A percentile compares a stretch with the other conserved stretches of the same genome.
Evolutionary conservation across 64 coral and sea anemone genomes (phyloP).

Genomic region (Trachythela sp.): DNA sequence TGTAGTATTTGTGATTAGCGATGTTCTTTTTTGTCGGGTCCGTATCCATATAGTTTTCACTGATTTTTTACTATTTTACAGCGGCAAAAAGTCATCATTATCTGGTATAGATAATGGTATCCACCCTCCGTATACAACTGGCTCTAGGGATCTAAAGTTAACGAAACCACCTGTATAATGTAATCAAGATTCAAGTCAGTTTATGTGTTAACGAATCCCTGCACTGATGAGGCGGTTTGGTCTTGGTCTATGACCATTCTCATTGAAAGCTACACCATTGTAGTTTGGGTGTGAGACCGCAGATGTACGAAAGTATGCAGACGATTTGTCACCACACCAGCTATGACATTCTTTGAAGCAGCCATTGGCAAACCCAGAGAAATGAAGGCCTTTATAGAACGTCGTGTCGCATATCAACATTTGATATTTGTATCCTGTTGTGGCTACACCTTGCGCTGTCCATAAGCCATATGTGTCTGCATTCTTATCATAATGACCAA

Average conservation of each 20-base stretch:
- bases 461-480: neutral
- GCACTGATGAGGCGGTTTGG: slow-evolving; percentile 21
- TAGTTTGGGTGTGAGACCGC: neutral
- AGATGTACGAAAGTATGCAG: slow-evolving; percentile 41
- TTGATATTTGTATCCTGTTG: slow-evolving; percentile 33
- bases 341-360: neutral
- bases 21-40: too few species aligned
- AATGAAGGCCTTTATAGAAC: slow-evolving; percentile 19
- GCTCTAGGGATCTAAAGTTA: too few species aligned
- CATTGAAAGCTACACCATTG: slow-evolving; percentile 22
- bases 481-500: slow-evolving; percentile 13
- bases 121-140: too few species aligned
- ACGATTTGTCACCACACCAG: slow-evolving; percentile 1
- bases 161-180: too few species aligned
- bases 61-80: too few species aligned
- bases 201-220: neutral
- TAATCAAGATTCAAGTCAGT: too few species aligned
- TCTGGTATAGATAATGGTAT: too few species aligned
- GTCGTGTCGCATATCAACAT: slow-evolving; percentile 1
- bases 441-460: neutral
- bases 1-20: too few species aligned
- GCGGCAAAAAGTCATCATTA: too few species aligned
- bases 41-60: too few species aligned
- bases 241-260: neutral
- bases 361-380: neutral